Evolutionary conservation across 2,888 invertebrate species (phyloP).

Genomic region (Brenthis hecate): DNA sequence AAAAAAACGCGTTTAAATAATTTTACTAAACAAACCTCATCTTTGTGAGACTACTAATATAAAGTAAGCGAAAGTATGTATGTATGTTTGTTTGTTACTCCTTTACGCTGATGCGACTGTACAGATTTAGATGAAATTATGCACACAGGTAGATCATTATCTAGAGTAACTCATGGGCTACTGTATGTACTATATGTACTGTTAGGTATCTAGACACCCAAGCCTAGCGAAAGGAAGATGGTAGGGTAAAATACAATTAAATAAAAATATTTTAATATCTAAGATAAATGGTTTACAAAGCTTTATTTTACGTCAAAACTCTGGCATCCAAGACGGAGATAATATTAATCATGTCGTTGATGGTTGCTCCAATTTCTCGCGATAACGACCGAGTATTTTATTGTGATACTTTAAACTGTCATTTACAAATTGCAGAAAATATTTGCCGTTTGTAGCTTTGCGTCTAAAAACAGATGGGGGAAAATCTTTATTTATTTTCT

Average conservation of each 20-base stretch:
- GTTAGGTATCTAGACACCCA: no score
- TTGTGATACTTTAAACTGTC: conserved; percentile 45
- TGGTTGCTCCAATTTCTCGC: conserved; percentile 47
- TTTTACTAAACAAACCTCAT: no score
- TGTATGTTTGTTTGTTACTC: no score
- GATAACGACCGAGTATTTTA: conserved; percentile 49
- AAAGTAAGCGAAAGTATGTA: no score
- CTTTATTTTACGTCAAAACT: conserved; percentile 10
- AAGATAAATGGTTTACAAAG: conserved; percentile 6
- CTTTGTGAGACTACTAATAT: no score
- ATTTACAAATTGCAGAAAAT: conserved; percentile 41
- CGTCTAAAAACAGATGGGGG: not conserved
- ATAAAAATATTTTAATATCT: conserved; percentile 12
- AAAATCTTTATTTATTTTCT: not conserved
- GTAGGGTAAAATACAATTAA: not conserved
- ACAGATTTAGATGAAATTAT: no score
- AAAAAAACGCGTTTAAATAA: no score
- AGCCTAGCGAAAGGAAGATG: no score
- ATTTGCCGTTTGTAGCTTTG: not conserved
- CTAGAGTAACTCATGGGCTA: no score
- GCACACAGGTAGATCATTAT: no score
- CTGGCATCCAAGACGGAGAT: conserved; percentile 29
- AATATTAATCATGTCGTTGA: conserved; percentile 46
- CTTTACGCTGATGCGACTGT: no score
- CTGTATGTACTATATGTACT: no score